phyloP scores from a whole-genome alignment of 1,140 invertebrate species.

The Chironomus tepperi region DNA sequence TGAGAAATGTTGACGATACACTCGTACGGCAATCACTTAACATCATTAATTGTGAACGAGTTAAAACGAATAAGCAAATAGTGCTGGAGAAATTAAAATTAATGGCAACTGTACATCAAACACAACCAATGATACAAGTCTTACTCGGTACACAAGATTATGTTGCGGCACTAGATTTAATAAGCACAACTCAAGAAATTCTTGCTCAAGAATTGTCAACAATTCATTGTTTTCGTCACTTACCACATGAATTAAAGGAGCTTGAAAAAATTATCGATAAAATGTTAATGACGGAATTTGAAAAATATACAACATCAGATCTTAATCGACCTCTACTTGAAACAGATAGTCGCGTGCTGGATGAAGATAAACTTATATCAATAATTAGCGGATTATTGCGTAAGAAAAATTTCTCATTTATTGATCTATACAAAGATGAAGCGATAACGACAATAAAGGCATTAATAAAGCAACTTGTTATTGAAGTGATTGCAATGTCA shows the following conservation, averaged over 20 bases:
- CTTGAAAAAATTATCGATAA: constrained; percentile 94
- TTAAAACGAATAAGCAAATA: constrained; percentile 51
- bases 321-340: constrained; percentile 68
- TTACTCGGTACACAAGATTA: constrained; percentile 93
- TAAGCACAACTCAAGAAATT: constrained; percentile 93
- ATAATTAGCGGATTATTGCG: constrained; percentile 83
- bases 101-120: constrained; percentile 94
- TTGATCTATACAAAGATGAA: constrained; percentile 83
- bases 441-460: constrained; percentile 80
- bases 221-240: constrained; percentile 88
- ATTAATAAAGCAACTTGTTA: constrained; percentile 78
- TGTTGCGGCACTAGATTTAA: constrained; percentile 93
- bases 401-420: constrained; percentile 77
- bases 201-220: constrained; percentile 80
- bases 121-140: constrained; percentile 93
- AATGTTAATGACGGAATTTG: constrained; percentile 93
- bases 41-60: constrained; percentile 59
- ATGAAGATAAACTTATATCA: constrained; percentile 77
- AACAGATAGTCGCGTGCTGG: constrained; percentile 54
- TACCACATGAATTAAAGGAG: constrained; percentile 92
- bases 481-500: constrained; percentile 60
- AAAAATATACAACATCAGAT: constrained; percentile 82
- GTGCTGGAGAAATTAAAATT: constrained; percentile 73
- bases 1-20: constrained; percentile 63
- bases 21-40: constrained; percentile 73